Evolutionary conservation across 2,113 vertebrate genomes (phyloP).

Genomic region (Scomber scombrus): DNA sequence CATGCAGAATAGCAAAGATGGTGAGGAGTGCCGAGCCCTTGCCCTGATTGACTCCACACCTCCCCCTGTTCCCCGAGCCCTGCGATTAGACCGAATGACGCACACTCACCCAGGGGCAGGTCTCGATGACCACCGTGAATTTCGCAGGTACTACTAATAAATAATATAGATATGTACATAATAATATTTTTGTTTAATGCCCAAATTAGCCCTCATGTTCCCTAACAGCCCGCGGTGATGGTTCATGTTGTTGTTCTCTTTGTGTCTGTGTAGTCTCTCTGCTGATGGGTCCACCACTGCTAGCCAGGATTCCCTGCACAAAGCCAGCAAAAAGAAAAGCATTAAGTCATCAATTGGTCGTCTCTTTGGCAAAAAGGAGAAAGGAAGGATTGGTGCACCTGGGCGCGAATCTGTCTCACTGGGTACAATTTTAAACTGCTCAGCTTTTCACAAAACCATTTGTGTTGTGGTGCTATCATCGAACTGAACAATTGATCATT

Average conservation of each 20-base stretch:
- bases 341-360: slow-evolving; percentile 96
- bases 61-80: slow-evolving; percentile 89
- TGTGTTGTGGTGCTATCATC: background rate
- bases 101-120: slow-evolving; percentile 91
- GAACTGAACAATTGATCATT: slow-evolving; percentile 7
- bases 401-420: slow-evolving; percentile 90
- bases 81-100: slow-evolving; percentile 91
- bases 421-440: slow-evolving; percentile 76
- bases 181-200: background rate
- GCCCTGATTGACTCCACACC: slow-evolving; percentile 90
- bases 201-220: background rate
- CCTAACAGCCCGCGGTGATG: background rate
- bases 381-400: slow-evolving; percentile 89
- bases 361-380: slow-evolving; percentile 95
- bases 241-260: background rate
- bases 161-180: too few relatives aligned
- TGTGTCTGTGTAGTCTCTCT: slow-evolving; percentile 78
- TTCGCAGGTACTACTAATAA: slow-evolving; percentile 86
- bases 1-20: slow-evolving; percentile 91
- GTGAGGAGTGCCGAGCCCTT: slow-evolving; percentile 87
- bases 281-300: slow-evolving; percentile 85
- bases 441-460: background rate
- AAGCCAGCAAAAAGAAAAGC: slow-evolving; percentile 95
- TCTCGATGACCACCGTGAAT: slow-evolving; percentile 90
- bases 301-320: slow-evolving; percentile 93